Percentiles rank a stretch among this genome's conserved stretches.
phyloP scores from a whole-genome alignment of 2,797 vertebrate species.

The Intellagama lesueurii region DNA sequence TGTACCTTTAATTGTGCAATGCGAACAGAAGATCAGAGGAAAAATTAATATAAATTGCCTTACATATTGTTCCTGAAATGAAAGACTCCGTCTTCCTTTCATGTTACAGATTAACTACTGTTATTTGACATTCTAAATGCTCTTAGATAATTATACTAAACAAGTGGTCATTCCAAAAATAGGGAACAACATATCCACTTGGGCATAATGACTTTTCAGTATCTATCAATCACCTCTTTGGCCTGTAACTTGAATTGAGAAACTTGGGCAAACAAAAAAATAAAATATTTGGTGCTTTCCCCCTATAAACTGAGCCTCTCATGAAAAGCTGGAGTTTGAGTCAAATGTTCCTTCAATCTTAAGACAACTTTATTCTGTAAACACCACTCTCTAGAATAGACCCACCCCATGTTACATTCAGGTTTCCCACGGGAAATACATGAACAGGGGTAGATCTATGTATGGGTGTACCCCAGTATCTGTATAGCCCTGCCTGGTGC shows the following conservation, averaged over 20 bases:
- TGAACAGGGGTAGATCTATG: not conserved
- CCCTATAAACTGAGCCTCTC: not conserved
- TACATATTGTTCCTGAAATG: not conserved
- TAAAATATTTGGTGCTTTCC: not conserved
- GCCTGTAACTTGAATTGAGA: too few relatives aligned
- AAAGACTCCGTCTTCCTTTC: not conserved
- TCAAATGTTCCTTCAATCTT: not conserved
- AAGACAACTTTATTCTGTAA: not conserved
- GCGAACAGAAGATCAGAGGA: conserved; percentile 61
- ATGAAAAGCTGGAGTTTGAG: not conserved
- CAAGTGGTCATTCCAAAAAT: not conserved
- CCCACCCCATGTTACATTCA: not conserved
- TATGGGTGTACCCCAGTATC: too few relatives aligned
- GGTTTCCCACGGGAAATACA: not conserved
- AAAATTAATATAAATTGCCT: not conserved
- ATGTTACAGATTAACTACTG: not conserved
- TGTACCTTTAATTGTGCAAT: not conserved
- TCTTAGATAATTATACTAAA: not conserved
- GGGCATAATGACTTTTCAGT: too few relatives aligned
- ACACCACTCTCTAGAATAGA: not conserved
- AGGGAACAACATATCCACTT: not conserved
- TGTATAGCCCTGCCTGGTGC: too few relatives aligned
- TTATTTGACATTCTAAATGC: not conserved
- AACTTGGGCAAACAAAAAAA: too few relatives aligned
- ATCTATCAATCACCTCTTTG: not conserved